These are phyloP conservation scores for Phymastichus coffea DNA, from an alignment of 1,140 invertebrate genomes.

Conservation along the genomic window DNA sequence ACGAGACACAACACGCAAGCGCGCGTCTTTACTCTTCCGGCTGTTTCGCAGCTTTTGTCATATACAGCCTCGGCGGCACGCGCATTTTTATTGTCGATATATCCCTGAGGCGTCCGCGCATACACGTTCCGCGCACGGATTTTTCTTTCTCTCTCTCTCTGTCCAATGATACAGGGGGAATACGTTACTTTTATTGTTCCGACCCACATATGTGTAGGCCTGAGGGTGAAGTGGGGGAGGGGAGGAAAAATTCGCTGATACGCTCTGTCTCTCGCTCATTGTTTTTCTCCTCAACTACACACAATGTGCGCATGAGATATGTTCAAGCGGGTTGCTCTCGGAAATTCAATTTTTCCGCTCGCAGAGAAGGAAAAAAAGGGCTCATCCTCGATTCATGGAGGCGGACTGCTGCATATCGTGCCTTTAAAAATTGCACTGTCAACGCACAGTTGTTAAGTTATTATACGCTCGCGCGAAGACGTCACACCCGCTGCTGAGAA, in stretches of 20 bases:
- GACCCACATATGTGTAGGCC: background rate
- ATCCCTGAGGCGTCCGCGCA: background rate
- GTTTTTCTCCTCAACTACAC: background rate
- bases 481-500: background rate
- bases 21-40: too few species aligned
- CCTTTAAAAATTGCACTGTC: slow-evolving; percentile 17
- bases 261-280: background rate
- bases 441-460: slow-evolving; percentile 5
- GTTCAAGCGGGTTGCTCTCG: background rate
- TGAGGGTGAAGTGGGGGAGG: too few species aligned
- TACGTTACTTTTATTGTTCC: slow-evolving; percentile 8
- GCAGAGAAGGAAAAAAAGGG: background rate
- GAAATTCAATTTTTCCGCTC: slow-evolving; percentile 7
- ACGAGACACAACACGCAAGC: too few species aligned
- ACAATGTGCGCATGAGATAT: background rate
- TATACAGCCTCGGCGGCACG: background rate
- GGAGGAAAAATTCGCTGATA: too few species aligned
- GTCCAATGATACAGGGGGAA: background rate
- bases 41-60: background rate
- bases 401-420: background rate
- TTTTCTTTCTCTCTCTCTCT: background rate
- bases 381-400: slow-evolving; percentile 14
- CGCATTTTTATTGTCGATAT: slow-evolving; percentile 1
- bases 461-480: background rate
- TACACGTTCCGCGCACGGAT: background rate